These are phyloP conservation scores for Lochmaea capreae DNA, from an alignment of 2,888 invertebrate genomes.

Conservation along the genomic window DNA sequence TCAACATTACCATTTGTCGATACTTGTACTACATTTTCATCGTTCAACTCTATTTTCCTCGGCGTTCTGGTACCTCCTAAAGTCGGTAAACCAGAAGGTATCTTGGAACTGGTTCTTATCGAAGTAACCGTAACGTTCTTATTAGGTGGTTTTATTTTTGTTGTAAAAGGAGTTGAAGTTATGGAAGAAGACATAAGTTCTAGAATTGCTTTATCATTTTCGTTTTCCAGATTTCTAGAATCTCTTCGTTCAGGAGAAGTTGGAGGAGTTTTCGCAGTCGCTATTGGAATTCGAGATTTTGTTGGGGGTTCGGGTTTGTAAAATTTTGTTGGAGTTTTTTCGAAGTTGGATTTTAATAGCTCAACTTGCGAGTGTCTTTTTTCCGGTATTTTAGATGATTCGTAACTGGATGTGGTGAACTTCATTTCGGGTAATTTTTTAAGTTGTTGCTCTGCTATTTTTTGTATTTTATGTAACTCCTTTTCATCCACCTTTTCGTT, in stretches of 20 bases:
- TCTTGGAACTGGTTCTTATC: constrained; percentile 71
- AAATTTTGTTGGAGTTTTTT: constrained; percentile 61
- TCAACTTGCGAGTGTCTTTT: constrained; percentile 71
- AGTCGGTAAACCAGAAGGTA: constrained; percentile 63
- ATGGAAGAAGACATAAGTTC: constrained; percentile 62
- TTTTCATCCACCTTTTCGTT: constrained; percentile 56
- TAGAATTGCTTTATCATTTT: constrained; percentile 61
- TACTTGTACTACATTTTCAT: constrained; percentile 57
- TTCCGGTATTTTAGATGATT: constrained; percentile 71
- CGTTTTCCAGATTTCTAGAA: constrained; percentile 59
- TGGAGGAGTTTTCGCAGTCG: constrained; percentile 63
- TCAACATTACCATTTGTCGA: constrained; percentile 59
- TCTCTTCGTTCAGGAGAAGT: constrained; percentile 62
- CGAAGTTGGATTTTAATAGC: constrained; percentile 66
- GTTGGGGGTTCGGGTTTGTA: constrained; percentile 50
- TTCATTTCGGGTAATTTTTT: constrained; percentile 69
- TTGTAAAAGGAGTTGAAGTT: constrained; percentile 58
- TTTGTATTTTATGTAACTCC: constrained; percentile 62
- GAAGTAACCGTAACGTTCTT: constrained; percentile 74
- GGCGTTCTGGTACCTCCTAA: constrained; percentile 64
- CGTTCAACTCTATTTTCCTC: constrained; percentile 63
- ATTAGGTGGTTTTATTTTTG: constrained; percentile 60
- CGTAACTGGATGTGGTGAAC: constrained; percentile 74
- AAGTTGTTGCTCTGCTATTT: constrained; percentile 63
- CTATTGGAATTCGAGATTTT: constrained; percentile 63